These are phyloP conservation scores for Betta splendens DNA, from an alignment of 2,797 vertebrate genomes.

Conservation along the genomic window DNA sequence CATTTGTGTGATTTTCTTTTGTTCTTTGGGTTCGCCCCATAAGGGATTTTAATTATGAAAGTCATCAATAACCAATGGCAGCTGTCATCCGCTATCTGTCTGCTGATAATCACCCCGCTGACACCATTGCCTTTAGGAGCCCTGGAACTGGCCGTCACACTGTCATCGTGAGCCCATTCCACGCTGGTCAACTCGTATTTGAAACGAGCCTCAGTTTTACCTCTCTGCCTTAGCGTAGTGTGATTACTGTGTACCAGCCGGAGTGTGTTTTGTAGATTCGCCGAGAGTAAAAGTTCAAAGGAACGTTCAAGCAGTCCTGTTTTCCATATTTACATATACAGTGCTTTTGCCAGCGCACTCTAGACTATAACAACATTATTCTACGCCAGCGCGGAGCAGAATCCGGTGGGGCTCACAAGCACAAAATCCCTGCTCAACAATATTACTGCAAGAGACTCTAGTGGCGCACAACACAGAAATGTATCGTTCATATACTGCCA, in stretches of 20 bases:
- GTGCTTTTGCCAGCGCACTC: constrained; percentile 40
- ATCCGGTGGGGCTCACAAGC: constrained; percentile 25
- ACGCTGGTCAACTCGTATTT: constrained; percentile 14
- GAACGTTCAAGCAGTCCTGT: constrained; percentile 39
- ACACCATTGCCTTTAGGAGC: constrained; percentile 57
- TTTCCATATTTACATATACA: constrained; percentile 61
- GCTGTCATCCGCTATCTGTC: constrained; percentile 82
- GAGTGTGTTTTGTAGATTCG: constrained; percentile 18
- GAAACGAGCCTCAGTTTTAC: constrained; percentile 18
- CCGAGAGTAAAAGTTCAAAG: constrained; percentile 33
- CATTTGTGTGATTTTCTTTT: constrained; percentile 78
- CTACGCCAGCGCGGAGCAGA: constrained; percentile 25
- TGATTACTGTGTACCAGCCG: constrained; percentile 22
- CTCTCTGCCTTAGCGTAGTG: constrained; percentile 21
- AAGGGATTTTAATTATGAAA: constrained; percentile 84
- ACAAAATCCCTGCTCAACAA: constrained; percentile 38
- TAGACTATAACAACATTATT: constrained; percentile 35
- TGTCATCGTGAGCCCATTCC: constrained; percentile 24
- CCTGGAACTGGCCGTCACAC: constrained; percentile 38
- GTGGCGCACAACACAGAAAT: constrained; percentile 32
- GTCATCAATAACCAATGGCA: constrained; percentile 84
- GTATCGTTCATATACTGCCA: constrained; percentile 37
- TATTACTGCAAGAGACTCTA: constrained; percentile 33
- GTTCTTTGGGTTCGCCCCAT: constrained; percentile 70
- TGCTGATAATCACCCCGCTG: constrained; percentile 72